Evolutionary conservation across 1,140 invertebrate genomes (phyloP), one percentile per base, ranked within the genome.

Genomic region (Bombus terrestris): DNA sequence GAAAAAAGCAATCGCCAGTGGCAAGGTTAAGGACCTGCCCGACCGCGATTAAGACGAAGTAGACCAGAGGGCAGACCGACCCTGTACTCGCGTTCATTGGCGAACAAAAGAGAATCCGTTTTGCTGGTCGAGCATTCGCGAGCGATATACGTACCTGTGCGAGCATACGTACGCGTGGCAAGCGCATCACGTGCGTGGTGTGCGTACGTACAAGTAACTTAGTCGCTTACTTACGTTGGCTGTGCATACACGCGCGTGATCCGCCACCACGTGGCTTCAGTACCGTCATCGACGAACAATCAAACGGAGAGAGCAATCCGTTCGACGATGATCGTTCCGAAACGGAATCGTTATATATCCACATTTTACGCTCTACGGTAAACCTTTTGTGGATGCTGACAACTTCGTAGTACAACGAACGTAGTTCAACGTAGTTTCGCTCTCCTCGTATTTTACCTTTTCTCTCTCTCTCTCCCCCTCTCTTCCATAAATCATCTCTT

Each of bases 71-170:
- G 57, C n/a, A 66, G 82, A 28, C 59, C 39, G 82, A 71, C 35
- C 82, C 47, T 62, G 66, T 43, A 8, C 53, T 28, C 64, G 8
- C 41, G 64, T 79, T 79, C 75, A 79, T 84, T 72, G 62, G 75
- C 47, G 82, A 79, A 84, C 82, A 84, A 84, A 84, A 66, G n/a
- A 62, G 82, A 32, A 71, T 79, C 37, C 82, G 75, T 84, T 79
- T 79, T 84, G 75, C 32, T 79, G 37, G 64, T 66, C 39, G 82
- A 32, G 37, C 75, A 59, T 62, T 77, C 37, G 64, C 80, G 5
- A 62, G 37, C 68, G 3, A 71, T 57, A 43, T 72, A 81, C 22
- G 35, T 57, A 35, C 37, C 35, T 15, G 43, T 15, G 10, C 64
- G 9, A 28, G 43, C 15, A 35, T 66, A 13, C 8, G n/a, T 66